Evolutionary conservation across 2,797 vertebrate species (phyloP).

Genomic region (Avahi laniger): DNA sequence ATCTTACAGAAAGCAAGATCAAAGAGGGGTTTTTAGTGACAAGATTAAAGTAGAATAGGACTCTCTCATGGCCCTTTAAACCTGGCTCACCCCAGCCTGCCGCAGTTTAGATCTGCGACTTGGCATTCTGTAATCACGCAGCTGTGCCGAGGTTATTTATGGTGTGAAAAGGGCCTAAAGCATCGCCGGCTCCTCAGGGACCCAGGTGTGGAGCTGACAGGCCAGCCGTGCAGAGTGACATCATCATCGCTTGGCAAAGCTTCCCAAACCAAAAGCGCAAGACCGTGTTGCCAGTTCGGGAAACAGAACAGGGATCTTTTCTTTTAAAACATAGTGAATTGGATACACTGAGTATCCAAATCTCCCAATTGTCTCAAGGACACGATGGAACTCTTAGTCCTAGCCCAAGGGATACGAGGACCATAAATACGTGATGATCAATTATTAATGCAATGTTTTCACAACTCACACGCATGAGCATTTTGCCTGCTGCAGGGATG

Average conservation of each 20-base stretch:
- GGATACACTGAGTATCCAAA: neutral
- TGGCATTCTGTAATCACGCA: neutral
- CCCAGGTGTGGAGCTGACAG: neutral
- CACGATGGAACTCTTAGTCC: neutral
- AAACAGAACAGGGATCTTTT: neutral
- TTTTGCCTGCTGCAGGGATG: neutral
- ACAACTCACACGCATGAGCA: neutral
- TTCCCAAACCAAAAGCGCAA: neutral
- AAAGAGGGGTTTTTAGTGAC: neutral
- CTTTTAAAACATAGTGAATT: neutral
- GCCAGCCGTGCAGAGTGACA: accelerated
- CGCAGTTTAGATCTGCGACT: neutral
- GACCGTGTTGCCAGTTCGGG: neutral
- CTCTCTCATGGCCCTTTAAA: neutral
- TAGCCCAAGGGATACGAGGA: neutral
- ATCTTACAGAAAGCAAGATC: neutral
- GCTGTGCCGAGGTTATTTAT: neutral
- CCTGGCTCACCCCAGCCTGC: neutral
- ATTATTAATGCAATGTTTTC: neutral
- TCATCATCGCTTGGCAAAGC: neutral
- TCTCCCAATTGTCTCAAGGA: neutral
- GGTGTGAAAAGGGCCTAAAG: neutral
- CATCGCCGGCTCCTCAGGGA: neutral
- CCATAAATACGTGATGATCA: neutral
- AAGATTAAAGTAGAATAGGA: neutral